These are phyloP conservation scores for Heterochromis multidens DNA, from an alignment of 2,113 vertebrate species.

Conservation along the genomic window DNA sequence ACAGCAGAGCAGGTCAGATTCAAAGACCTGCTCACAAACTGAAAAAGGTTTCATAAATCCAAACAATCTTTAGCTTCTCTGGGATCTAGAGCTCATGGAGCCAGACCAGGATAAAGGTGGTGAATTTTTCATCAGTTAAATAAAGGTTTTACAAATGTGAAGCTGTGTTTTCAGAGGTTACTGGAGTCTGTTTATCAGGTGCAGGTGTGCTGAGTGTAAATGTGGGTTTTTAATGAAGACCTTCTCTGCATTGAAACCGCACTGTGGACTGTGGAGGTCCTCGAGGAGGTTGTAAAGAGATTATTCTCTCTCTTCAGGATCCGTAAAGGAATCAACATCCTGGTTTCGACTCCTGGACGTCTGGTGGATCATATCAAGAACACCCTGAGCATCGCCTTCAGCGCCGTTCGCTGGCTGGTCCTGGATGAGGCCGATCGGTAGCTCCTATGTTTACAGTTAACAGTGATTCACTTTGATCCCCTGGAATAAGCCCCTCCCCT, in stretches of 20 bases:
- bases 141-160: neutral
- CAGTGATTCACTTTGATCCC: neutral
- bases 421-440: conserved; percentile 97
- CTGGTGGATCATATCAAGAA: conserved; percentile 93
- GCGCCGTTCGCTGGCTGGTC: conserved; percentile 83
- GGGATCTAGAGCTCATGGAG: neutral
- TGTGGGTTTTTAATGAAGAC: no score
- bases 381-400: conserved; percentile 88
- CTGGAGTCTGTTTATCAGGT: neutral
- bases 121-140: no score
- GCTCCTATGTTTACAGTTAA: neutral
- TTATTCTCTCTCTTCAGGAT: conserved; percentile 72
- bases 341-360: conserved; percentile 92
- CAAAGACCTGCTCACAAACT: neutral
- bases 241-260: neutral
- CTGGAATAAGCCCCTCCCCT: neutral
- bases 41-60: no score
- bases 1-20: neutral
- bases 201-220: neutral
- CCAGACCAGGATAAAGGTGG: no score
- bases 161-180: neutral
- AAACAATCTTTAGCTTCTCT: neutral
- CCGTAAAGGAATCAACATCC: conserved; percentile 94
- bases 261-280: neutral
- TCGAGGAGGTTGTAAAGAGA: neutral